Evolutionary conservation across 2,888 invertebrate genomes (phyloP), one percentile per base, ranked within the genome.

Genomic region (Megamerina dolium): DNA sequence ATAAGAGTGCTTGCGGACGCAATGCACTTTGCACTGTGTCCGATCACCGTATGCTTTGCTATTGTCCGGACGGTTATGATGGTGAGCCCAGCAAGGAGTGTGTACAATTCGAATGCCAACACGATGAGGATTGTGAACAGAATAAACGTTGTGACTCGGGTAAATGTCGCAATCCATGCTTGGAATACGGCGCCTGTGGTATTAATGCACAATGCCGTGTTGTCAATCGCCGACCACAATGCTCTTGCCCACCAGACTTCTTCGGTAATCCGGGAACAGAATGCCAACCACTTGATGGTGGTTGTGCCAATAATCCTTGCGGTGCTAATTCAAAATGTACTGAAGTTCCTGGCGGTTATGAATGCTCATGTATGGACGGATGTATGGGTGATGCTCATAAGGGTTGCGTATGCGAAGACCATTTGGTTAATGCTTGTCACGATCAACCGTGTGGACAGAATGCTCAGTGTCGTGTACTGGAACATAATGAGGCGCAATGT

Each of bases 161-260:
- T 5, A 82, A 83, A 19, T 92, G 92, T 61, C 82, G 82, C 56
- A 91, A 91, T 70, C 88, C 91, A 2, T 92, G 92, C 61, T 64
- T 82, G 36, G 82, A 83, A 58, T 74, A 77, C 27, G 82, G 82
- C 8, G 81, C 84, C 21, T 92, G 92, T 59, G 92, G 91, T 12
- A 71, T 79, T 21, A 90, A 90, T 66, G 88, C 90, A 1, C 87
- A 90, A 57, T 91, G 92, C 60, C 80, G 86, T 30, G 84, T 89
- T 9, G 75, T 84, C 14, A 81, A 85, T 56, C 77, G 87, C 63
- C 75, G 76, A 53, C 83, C 90, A 0, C 83, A 87, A 57, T 87
- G 87, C 58, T 78, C 81, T 0, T 87, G 87, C 60, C 84, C 85
- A 16, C 82, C 81, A 2, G 83, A 84, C 33, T 84, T 80, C 61